Percentiles rank a stretch among this genome's conserved stretches.
Conservation (phyloP, 2,888 invertebrate genomes). For the Leucania comma region DNA sequence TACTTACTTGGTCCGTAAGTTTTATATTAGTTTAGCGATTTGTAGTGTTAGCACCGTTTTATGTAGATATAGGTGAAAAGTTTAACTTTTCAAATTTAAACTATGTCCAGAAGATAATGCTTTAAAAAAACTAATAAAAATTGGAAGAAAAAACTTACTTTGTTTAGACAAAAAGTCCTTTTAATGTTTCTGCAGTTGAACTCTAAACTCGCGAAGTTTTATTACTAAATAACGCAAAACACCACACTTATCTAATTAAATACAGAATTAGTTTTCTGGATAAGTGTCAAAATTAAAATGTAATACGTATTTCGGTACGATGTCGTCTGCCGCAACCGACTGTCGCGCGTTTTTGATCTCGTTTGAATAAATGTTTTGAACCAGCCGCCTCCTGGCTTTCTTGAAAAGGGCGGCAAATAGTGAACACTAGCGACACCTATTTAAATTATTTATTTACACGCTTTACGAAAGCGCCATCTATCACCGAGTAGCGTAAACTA, state of each 20-base stretch:
- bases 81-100: background rate
- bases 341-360: conserved; percentile 86
- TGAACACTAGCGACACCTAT: conserved; percentile 73
- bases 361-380: conserved; percentile 86
- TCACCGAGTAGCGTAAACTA: conserved; percentile 67
- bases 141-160: conserved; percentile 46
- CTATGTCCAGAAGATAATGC: too few species aligned
- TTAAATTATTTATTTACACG: background rate
- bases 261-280: conserved; percentile 43
- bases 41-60: background rate
- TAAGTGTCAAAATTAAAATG: conserved; percentile 45
- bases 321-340: conserved; percentile 73
- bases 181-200: conserved; percentile 30
- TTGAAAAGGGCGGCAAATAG: conserved; percentile 65
- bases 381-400: conserved; percentile 74
- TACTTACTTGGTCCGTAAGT: too few species aligned
- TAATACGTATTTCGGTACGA: conserved; percentile 39
- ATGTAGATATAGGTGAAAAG: too few species aligned
- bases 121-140: background rate
- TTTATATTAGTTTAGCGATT: background rate
- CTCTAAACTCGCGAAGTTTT: conserved; percentile 48
- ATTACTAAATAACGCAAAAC: conserved; percentile 28
- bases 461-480: conserved; percentile 72
- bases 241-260: conserved; percentile 54
- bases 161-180: conserved; percentile 33